A percentile compares a stretch with the other conserved stretches of the same genome.
phyloP scores from a whole-genome alignment of 2,888 invertebrate species.

The Tyria jacobaeae region DNA sequence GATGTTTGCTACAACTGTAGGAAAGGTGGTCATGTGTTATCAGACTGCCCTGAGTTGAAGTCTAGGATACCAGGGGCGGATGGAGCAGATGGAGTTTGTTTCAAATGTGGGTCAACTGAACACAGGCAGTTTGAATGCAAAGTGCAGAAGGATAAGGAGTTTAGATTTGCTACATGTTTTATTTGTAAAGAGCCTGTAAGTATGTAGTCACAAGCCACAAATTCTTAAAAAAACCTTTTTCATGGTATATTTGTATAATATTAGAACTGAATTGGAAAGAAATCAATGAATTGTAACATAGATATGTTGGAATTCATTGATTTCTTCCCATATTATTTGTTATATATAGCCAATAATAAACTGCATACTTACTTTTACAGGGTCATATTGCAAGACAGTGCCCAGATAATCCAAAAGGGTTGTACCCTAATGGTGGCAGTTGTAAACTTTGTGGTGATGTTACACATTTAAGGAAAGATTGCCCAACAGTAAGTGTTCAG shows the following conservation, averaged over 20 bases:
- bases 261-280: no score
- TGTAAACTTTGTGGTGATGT: conserved; percentile 95
- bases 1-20: conserved; percentile 93
- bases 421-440: conserved; percentile 94
- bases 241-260: no score
- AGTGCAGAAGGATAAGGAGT: conserved; percentile 89
- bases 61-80: conserved; percentile 81
- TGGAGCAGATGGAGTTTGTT: conserved; percentile 90
- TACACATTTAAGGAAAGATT: conserved; percentile 93
- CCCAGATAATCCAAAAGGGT: conserved; percentile 94
- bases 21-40: conserved; percentile 92
- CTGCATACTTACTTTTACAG: conserved; percentile 56
- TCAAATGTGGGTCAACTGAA: conserved; percentile 96
- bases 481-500: conserved; percentile 86
- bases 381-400: conserved; percentile 96
- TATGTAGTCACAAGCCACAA: conserved; percentile 35
- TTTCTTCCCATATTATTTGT: no score
- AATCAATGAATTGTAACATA: no score
- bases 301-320: no score
- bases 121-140: conserved; percentile 92
- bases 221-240: no score
- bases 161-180: conserved; percentile 94
- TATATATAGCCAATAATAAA: no score
- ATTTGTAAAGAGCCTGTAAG: conserved; percentile 92
- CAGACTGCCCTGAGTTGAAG: conserved; percentile 92